phyloP scores from a whole-genome alignment of 2,113 vertebrate species.

The Excalfactoria chinensis region DNA sequence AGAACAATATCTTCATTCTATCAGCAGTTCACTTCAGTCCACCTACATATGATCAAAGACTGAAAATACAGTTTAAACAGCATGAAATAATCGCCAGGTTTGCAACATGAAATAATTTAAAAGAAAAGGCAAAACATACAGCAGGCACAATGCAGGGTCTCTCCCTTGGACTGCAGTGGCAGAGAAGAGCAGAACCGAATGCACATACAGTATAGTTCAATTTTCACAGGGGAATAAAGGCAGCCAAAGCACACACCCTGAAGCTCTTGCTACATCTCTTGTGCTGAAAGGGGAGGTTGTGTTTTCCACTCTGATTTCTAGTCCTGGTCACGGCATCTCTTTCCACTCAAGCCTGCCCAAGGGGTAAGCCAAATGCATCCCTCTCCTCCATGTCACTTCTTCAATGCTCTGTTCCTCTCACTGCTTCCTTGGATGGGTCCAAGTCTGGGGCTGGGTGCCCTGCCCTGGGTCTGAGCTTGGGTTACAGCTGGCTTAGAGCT shows the following conservation, averaged over 20 bases:
- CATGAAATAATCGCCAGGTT: slow-evolving; percentile 81
- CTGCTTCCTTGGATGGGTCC: not conserved
- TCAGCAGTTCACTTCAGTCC: slow-evolving; percentile 77
- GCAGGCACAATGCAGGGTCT: slow-evolving; percentile 14
- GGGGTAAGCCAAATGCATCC: not conserved
- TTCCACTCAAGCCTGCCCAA: not conserved
- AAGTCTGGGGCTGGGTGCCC: not conserved
- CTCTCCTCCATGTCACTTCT: not conserved
- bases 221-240: not conserved
- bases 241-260: not conserved
- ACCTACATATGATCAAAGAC: slow-evolving; percentile 81
- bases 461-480: not conserved
- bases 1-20: slow-evolving; percentile 79
- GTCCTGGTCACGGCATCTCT: accelerated
- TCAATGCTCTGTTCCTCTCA: not conserved
- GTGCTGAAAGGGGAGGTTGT: not conserved
- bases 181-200: not conserved
- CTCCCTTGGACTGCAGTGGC: not conserved
- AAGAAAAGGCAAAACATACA: slow-evolving; percentile 66
- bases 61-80: slow-evolving; percentile 82
- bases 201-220: not conserved
- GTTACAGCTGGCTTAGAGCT: not conserved
- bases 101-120: slow-evolving; percentile 76
- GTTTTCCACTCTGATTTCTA: not conserved
- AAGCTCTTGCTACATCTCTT: not conserved